Evolutionary conservation across 1,140 invertebrate species (phyloP), one percentile per base, ranked within the genome.

Genomic region (Zaprionus camerounensis): DNA sequence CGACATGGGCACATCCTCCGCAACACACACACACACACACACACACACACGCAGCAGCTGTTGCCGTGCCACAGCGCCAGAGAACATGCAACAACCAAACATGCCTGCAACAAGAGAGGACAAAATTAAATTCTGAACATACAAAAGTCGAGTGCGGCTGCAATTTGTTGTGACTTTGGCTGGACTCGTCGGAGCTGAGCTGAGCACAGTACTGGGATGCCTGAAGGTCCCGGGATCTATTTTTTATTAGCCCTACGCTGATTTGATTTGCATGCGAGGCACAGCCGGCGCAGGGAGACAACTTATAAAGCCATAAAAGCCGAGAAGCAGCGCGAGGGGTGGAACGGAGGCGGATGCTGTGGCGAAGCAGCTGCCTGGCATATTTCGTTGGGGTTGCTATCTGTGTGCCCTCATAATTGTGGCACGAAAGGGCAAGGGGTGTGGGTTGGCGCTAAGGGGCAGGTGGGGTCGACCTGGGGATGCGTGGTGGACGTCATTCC

Each of bases 361-460:
- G 71, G 17, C 51, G 28, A 20, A 71, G 51, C 64, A 67, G 65
- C 72, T 70, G 67, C 77, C 63, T 71, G 62, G 67, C 77, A 83
- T 88, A 88, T 81, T 78, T 88, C 55, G 69, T 78, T 85, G 77
- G 59, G 51, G 26, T 67, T 65, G 68, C 79, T 83, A 71, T 83
- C 78, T 81, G 44, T 51, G 68, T 58, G 70, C 57, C 69, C 74
- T 84, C 84, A 88, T 88, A 90, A 88, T 88, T 88, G 85, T 59
- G 85, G 68, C 20, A 34, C 26, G 24, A 5, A 6, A 41, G 58
- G 28, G 7, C 2, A 28, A n/a, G 28, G 26, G 20, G 17, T 9
- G 13, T 11, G 69, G 34, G 31, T 11, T 9, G 13, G 49, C 38
- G 46, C 3, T 3, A 12, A 1, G 46, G 20, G 46, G 9, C 46